Conservation (phyloP, 1,140 invertebrate species). For the Saccostrea echinata region DNA sequence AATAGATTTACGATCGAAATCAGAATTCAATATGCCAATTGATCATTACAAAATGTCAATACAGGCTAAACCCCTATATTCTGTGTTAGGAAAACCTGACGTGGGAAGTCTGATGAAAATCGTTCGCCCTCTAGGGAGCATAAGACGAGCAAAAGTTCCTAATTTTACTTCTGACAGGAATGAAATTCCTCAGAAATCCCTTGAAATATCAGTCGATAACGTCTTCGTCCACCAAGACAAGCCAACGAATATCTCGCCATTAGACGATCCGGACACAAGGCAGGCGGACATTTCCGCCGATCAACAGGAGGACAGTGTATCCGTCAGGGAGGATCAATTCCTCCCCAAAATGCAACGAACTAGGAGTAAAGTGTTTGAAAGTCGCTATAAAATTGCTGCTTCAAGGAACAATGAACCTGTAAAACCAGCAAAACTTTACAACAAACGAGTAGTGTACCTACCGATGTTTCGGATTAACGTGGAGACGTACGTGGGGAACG, state of each 20-base stretch:
- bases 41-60: conserved; percentile 43
- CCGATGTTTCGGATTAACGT: conserved; percentile 65
- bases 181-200: conserved; percentile 27
- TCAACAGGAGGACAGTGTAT: not conserved
- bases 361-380: conserved; percentile 60
- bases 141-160: conserved; percentile 19
- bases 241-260: not conserved
- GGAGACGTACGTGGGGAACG: conserved; percentile 54
- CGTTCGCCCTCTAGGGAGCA: conserved; percentile 30
- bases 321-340: not conserved
- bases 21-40: conserved; percentile 39
- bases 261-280: not conserved
- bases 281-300: not conserved
- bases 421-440: conserved; percentile 53
- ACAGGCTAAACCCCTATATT: conserved; percentile 37
- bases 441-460: conserved; percentile 60
- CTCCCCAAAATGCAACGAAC: conserved; percentile 39
- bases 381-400: conserved; percentile 62
- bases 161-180: not conserved
- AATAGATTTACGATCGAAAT: conserved; percentile 33
- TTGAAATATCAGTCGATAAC: not conserved
- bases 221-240: conserved; percentile 1
- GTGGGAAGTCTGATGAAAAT: conserved; percentile 28
- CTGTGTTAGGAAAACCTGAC: conserved; percentile 34
- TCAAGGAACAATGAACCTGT: conserved; percentile 49